Evolutionary conservation across 1,140 invertebrate species (phyloP).

Genomic region (Zeugodacus cucurbitae): DNA sequence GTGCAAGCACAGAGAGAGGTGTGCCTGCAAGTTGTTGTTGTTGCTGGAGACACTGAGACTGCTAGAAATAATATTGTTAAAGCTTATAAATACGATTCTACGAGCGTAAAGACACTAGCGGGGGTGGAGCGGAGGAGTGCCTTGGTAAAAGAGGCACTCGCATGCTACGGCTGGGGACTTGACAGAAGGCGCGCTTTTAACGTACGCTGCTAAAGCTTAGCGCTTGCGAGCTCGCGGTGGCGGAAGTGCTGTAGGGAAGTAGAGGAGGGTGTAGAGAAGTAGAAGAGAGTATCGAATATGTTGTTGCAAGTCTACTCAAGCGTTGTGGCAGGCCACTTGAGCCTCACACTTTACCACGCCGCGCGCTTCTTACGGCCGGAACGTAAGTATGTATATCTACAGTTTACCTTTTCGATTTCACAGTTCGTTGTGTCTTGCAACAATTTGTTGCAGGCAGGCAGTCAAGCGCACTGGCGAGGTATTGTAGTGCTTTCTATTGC

Average conservation of each 20-base stretch:
- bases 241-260: background rate
- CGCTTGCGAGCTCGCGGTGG: background rate
- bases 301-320: background rate
- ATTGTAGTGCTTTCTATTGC: slow-evolving; percentile 21
- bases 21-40: background rate
- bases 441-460: slow-evolving; percentile 22
- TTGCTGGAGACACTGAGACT: background rate
- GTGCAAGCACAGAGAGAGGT: background rate
- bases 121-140: background rate
- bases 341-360: background rate
- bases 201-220: background rate
- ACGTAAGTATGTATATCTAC: background rate
- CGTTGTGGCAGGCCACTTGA: background rate
- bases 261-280: no score
- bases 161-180: background rate
- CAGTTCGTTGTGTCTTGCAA: background rate
- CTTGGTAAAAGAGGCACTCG: background rate
- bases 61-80: slow-evolving; percentile 25
- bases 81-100: background rate
- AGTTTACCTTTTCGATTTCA: slow-evolving; percentile 38
- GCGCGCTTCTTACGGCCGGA: background rate
- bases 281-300: background rate
- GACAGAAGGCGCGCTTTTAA: background rate
- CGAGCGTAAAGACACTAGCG: background rate
- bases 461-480: background rate